Percentiles rank a stretch among this genome's conserved stretches.
Evolutionary conservation across 2,888 invertebrate species (phyloP).

Genomic region (Archips crataeganus): DNA sequence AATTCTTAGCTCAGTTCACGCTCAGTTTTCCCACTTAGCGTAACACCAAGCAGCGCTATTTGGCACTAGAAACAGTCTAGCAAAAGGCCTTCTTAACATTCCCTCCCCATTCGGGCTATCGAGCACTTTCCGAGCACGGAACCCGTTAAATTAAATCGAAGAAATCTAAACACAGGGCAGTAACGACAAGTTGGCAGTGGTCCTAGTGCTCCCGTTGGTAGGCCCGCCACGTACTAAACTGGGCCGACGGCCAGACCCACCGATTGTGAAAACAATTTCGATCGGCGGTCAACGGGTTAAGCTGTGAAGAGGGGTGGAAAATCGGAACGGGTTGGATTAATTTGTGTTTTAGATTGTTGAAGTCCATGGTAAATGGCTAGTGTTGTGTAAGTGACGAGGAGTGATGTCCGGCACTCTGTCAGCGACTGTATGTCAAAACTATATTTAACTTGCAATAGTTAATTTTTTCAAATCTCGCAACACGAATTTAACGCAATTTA

Average conservation of each 20-base stretch:
- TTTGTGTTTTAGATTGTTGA: background rate
- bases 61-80: background rate
- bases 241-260: conserved; percentile 58
- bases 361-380: too few species aligned
- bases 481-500: too few species aligned
- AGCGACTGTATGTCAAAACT: too few species aligned
- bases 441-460: too few species aligned
- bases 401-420: too few species aligned
- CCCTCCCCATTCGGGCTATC: conserved; percentile 16
- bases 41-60: background rate
- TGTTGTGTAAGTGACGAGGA: background rate
- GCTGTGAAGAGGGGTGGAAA: conserved; percentile 12
- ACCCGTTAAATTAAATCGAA: conserved; percentile 38
- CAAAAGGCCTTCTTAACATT: background rate
- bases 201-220: conserved; percentile 47
- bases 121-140: conserved; percentile 19
- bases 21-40: background rate
- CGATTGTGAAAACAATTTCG: conserved; percentile 65
- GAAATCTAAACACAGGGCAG: conserved; percentile 47
- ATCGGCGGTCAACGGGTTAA: conserved; percentile 17
- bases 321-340: conserved; percentile 9
- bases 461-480: too few species aligned
- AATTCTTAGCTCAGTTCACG: too few species aligned
- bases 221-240: conserved; percentile 52
- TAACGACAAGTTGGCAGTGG: conserved; percentile 53